phyloP scores from a whole-genome alignment of 2,888 invertebrate species.

The Drosophila testacea region DNA sequence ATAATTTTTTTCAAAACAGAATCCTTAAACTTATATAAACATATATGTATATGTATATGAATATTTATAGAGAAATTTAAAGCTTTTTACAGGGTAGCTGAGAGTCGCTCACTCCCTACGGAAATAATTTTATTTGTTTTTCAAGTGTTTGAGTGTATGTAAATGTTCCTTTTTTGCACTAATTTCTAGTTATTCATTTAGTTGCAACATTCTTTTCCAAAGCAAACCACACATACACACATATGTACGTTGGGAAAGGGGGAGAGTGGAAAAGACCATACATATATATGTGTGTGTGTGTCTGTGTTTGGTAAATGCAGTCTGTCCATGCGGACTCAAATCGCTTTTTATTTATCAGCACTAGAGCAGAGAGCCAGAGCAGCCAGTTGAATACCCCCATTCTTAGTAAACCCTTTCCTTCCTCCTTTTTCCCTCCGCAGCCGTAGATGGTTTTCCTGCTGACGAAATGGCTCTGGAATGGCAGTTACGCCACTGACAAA shows the following conservation, averaged over 20 bases:
- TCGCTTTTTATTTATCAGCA: constrained; percentile 74
- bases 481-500: constrained; percentile 66
- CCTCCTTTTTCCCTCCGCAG: not conserved
- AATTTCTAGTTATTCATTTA: constrained; percentile 80
- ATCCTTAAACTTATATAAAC: too few relatives aligned
- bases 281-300: constrained; percentile 20
- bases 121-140: not conserved
- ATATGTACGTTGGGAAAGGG: constrained; percentile 1
- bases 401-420: too few relatives aligned
- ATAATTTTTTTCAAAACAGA: too few relatives aligned
- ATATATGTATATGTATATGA: too few relatives aligned
- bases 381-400: constrained; percentile 10
- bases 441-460: constrained; percentile 37
- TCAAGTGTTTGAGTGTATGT: constrained; percentile 27
- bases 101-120: not conserved
- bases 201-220: constrained; percentile 74
- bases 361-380: constrained; percentile 56
- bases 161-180: constrained; percentile 65
- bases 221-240: constrained; percentile 52
- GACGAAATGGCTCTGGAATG: constrained; percentile 67
- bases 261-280: not conserved
- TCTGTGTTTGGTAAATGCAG: constrained; percentile 28
- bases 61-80: not conserved
- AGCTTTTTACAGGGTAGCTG: not conserved
- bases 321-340: constrained; percentile 39